A percentile compares a stretch with the other conserved stretches of the same genome.
Evolutionary conservation across 37 sponge, comb jelly and placozoan genomes (phyloP).

Genomic region (Eunapius fragilis): DNA sequence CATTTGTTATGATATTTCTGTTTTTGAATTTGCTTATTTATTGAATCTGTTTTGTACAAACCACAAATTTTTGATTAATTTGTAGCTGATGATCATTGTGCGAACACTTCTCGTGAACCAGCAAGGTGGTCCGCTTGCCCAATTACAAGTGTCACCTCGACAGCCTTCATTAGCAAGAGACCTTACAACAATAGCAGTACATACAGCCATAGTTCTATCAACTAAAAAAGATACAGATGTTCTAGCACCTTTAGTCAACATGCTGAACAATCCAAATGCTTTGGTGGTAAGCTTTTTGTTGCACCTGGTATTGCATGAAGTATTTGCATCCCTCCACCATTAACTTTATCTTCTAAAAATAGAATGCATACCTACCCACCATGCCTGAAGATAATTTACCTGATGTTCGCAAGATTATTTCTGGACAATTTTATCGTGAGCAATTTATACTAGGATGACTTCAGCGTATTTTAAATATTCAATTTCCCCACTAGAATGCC

Average conservation of each 20-base stretch:
- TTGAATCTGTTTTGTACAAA: too few relatives aligned
- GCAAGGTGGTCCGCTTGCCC: conserved; percentile 49
- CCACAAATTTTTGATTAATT: neutral
- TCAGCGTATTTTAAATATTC: neutral
- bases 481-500: conserved; percentile 42
- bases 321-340: neutral
- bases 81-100: conserved; percentile 37
- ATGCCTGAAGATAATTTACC: conserved; percentile 65
- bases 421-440: conserved; percentile 52
- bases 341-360: neutral
- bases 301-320: neutral
- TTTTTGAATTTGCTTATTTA: neutral
- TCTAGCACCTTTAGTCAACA: conserved; percentile 45
- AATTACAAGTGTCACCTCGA: conserved; percentile 13
- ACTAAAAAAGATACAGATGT: conserved; percentile 12
- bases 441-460: neutral
- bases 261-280: conserved; percentile 42
- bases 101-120: conserved; percentile 32
- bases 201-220: conserved; percentile 35
- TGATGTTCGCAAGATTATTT: conserved; percentile 30
- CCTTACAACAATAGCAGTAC: conserved; percentile 49
- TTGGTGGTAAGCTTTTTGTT: conserved; percentile 19
- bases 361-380: conserved; percentile 68
- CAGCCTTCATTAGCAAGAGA: conserved; percentile 10
- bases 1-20: too few relatives aligned